These are phyloP conservation scores for Magallana nippona DNA, from an alignment of 2,888 invertebrate genomes.

Conservation along the genomic window DNA sequence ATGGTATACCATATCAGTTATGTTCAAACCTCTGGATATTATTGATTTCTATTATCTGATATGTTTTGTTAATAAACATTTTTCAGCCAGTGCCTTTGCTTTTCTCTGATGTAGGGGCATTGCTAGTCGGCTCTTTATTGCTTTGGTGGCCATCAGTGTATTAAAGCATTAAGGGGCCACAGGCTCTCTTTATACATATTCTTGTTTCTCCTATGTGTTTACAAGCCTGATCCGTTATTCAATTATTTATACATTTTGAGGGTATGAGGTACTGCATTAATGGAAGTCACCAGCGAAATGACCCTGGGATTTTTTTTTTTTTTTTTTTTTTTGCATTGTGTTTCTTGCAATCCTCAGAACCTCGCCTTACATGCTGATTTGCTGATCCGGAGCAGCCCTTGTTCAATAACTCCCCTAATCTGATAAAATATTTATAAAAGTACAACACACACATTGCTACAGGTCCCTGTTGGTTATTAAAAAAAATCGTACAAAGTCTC, in stretches of 20 bases:
- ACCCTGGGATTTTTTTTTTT: no score
- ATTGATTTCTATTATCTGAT: neutral
- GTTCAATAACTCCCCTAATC: neutral
- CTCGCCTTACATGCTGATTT: neutral
- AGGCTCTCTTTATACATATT: neutral
- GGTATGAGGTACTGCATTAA: neutral
- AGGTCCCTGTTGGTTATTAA: neutral
- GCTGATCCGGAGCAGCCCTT: neutral
- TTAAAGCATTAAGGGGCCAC: neutral
- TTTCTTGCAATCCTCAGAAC: neutral
- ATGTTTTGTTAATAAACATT: constrained; percentile 18
- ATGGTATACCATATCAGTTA: neutral
- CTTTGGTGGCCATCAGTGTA: neutral
- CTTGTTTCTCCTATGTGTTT: neutral
- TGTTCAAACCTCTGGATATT: neutral
- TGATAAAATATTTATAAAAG: constrained; percentile 16
- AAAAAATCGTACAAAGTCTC: neutral
- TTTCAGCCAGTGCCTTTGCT: neutral
- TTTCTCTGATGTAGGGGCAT: no score
- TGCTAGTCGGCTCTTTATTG: neutral
- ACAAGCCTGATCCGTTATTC: neutral
- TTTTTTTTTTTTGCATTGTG: neutral
- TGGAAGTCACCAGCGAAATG: neutral
- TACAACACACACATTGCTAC: neutral
- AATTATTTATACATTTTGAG: constrained; percentile 9